phyloP scores from a whole-genome alignment of 1,140 invertebrate genomes.

The Ceratoteleas bidentatus region DNA sequence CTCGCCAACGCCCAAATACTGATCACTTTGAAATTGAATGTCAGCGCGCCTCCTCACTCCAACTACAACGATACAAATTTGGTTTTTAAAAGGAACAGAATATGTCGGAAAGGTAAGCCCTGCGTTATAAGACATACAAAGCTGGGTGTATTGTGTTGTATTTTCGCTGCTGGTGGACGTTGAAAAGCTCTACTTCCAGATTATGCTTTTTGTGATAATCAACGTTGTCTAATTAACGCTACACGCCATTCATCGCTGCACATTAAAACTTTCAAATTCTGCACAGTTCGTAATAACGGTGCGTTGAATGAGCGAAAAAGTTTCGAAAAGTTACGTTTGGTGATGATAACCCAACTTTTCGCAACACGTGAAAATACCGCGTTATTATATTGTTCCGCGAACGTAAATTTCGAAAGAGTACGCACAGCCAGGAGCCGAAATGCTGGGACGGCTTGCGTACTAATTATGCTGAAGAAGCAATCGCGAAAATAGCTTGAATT shows the following conservation, averaged over 20 bases:
- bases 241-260: not conserved
- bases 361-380: constrained; percentile 31
- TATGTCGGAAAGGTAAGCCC: constrained; percentile 89
- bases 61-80: constrained; percentile 87
- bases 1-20: constrained; percentile 88
- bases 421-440: constrained; percentile 45
- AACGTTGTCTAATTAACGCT: not conserved
- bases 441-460: constrained; percentile 30
- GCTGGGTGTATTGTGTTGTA: too few relatives aligned
- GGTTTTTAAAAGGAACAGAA: constrained; percentile 92
- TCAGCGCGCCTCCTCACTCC: constrained; percentile 84
- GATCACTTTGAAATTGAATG: constrained; percentile 88
- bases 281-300: constrained; percentile 9
- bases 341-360: constrained; percentile 42
- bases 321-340: constrained; percentile 44
- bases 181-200: too few relatives aligned
- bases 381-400: constrained; percentile 49
- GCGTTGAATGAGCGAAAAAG: constrained; percentile 31
- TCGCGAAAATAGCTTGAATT: constrained; percentile 64
- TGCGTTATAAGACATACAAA: too few relatives aligned
- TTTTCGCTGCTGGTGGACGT: too few relatives aligned
- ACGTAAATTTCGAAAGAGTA: constrained; percentile 46
- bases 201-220: too few relatives aligned
- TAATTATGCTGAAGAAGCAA: constrained; percentile 62
- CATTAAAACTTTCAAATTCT: not conserved